A percentile compares a stretch with the other conserved stretches of the same genome.
phyloP scores from a whole-genome alignment of 2,113 vertebrate species.

The Notechis scutatus region DNA sequence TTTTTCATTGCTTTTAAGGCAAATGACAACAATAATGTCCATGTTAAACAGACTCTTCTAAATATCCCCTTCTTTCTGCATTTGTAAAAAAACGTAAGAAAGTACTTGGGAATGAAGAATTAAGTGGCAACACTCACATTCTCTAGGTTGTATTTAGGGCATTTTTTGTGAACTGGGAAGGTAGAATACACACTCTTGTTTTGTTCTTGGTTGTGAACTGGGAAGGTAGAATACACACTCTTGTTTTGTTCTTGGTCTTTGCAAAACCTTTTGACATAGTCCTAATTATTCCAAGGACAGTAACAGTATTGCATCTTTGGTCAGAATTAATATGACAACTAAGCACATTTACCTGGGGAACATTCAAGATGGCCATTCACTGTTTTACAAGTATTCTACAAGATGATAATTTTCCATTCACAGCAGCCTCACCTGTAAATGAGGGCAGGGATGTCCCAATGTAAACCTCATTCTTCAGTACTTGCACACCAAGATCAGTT shows the following conservation, averaged over 20 bases:
- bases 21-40: conserved; percentile 24
- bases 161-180: background rate
- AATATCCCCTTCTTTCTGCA: background rate
- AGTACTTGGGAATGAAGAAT: background rate
- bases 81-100: background rate
- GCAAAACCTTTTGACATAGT: background rate
- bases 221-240: background rate
- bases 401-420: background rate
- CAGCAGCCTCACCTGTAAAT: background rate
- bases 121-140: background rate
- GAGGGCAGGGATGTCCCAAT: background rate
- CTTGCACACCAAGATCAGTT: background rate
- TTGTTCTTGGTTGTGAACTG: background rate
- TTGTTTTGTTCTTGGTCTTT: background rate
- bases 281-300: background rate
- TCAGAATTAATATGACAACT: fast-evolving
- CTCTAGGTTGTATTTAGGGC: background rate
- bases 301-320: background rate
- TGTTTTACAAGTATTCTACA: conserved; percentile 7
- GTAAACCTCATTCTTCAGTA: background rate
- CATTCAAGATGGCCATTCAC: background rate
- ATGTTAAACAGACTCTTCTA: background rate
- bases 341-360: background rate
- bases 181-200: background rate
- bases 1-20: conserved; percentile 46